A percentile compares a stretch with the other conserved stretches of the same genome.
Evolutionary conservation across 2,113 vertebrate genomes (phyloP).

Genomic region (Ptyas mucosa): DNA sequence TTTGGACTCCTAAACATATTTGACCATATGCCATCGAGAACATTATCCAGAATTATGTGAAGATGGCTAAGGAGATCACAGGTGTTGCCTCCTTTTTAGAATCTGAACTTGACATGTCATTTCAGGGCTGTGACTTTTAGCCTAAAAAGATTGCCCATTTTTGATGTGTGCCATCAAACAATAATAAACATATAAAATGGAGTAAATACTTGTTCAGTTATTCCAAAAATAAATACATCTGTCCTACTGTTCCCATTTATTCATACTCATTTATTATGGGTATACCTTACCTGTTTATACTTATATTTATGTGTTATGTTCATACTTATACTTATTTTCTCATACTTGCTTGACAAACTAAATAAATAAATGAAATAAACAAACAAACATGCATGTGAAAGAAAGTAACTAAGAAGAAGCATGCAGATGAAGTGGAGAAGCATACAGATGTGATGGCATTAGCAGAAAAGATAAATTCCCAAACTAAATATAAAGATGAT

Average conservation of each 20-base stretch:
- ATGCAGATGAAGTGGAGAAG: not conserved
- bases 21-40: no score
- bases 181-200: not conserved
- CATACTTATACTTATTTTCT: no score
- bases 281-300: no score
- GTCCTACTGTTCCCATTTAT: no score
- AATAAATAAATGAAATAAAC: no score
- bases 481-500: not conserved
- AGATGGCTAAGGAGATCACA: not conserved
- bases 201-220: not conserved
- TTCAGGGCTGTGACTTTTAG: not conserved
- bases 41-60: not conserved
- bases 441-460: not conserved
- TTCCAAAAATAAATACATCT: not conserved
- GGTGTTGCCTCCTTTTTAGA: not conserved
- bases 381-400: not conserved
- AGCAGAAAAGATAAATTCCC: not conserved
- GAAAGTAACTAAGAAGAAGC: not conserved
- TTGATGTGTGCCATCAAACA: not conserved
- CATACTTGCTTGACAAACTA: no score
- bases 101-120: not conserved
- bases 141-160: not conserved
- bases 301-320: no score
- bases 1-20: not conserved
- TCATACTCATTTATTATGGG: no score